Evolutionary conservation across 2,797 vertebrate genomes (phyloP), one percentile per base, ranked within the genome.

Genomic region (Paramormyrops hopkinsi): DNA sequence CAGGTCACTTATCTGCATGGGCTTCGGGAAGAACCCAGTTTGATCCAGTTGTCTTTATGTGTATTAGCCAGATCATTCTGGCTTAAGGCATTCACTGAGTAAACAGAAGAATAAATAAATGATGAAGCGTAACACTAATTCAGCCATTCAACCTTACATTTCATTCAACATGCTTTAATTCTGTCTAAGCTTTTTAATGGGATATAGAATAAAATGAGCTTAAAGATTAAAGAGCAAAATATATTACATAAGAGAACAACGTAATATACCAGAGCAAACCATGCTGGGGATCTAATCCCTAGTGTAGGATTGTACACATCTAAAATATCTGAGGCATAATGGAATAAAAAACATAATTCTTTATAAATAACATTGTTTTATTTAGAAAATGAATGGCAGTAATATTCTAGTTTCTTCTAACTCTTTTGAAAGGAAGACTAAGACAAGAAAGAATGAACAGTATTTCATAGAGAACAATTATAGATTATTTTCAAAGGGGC

Each of bases 21-120:
- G 73, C 17, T 79, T 79, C 19, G 3, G 37, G 37, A 79, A n/a
- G 73, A 79, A 79, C 46, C 41, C 73, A 41, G 73, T 79, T 79
- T 79, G 4, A 79, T 79, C 37, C 73, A 41, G 37, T 79, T 44
- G 37, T 79, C 73, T 44, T 41, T 41, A 46, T 79, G 73, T 44
- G 17, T 46, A 41, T 79, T n/a, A 79, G 73, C 19, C 73, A 79
- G 12, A 79, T 79, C 73, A 41, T 44, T 79, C 41, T 79, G 25
- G 19, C 22, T 85, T 48, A 85, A 51, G 44, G 48, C 44, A 14
- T 51, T 25, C n/a, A 12, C 46, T 29, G 48, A 29, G 83, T 85
- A 85, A 51, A 85, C 48, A 29, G 48, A 51, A 48, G 25, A 51
- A 51, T 85, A 85, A 85, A 85, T 85, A 85, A 85, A 51, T 51